Evolutionary conservation across 2,797 vertebrate species (phyloP), one percentile per base, ranked within the genome.

Genomic region (Cirrhinus molitorella): DNA sequence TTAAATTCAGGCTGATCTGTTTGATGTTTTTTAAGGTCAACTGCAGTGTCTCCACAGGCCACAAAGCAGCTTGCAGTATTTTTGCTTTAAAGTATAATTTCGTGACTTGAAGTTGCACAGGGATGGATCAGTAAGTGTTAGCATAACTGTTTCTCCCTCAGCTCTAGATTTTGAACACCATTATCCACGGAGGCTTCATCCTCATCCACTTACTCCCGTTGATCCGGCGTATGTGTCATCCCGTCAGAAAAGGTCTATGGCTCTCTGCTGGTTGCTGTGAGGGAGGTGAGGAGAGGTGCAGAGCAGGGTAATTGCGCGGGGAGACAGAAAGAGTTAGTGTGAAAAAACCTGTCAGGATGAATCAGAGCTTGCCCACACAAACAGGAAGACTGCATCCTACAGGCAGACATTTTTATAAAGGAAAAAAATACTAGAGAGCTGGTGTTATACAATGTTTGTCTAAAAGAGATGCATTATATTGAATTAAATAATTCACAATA

Each of bases 351-450:
- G 81, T 83, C n/a, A 61, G 23, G 81, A 88, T 87, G 88, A 88
- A 88, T 88, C 88, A 87, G 85, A 82, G 84, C 63, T 85, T 81
- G 80, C 88, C 87, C 86, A 89, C 88, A 83, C 84, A 83, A 86
- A 85, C 85, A 86, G 84, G 87, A 87, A 85, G 83, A 43, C 79
- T 80, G 85, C 61, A 34, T 88, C 81, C 83, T 83, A 84, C 74
- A 83, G 43, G 37, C 83, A 55, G 67, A 77, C 23, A 51, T 87
- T 82, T 71, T 80, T 55, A 79, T 70, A 51, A 21, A 65, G 68
- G 8, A 83, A 85, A 43, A 75, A 61, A 66, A 55, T 7, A 57
- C 14, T 55, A 23, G 31, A 37, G 43, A 57, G 31, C 70, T 83
- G 47, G 25, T 80, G 68, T 66, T 71, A 79, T 53, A 77, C 73